phyloP scores from a whole-genome alignment of 2,888 invertebrate species.

The Allacma fusca region DNA sequence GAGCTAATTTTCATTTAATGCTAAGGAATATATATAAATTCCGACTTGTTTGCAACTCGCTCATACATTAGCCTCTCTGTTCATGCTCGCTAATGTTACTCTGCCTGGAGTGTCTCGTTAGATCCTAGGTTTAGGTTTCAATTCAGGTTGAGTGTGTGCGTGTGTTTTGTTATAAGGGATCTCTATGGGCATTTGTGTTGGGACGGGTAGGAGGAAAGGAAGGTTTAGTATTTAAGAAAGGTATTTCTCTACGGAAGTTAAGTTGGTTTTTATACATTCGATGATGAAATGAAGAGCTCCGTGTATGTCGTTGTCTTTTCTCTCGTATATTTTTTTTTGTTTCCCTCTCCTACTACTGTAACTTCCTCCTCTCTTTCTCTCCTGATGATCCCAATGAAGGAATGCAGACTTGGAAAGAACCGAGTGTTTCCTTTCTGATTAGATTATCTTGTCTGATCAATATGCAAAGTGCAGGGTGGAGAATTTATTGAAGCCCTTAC shows the following conservation, averaged over 20 bases:
- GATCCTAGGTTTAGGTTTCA: background rate
- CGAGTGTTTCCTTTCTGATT: constrained; percentile 57
- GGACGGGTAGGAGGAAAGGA: background rate
- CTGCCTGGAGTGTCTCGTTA: background rate
- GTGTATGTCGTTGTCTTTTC: constrained; percentile 1
- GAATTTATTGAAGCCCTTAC: constrained; percentile 57
- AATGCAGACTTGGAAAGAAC: constrained; percentile 31
- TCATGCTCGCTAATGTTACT: background rate
- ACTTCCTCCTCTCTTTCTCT: background rate
- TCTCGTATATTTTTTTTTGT: background rate
- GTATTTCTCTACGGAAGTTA: background rate
- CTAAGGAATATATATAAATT: background rate
- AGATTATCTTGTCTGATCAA: constrained; percentile 61
- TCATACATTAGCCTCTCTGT: background rate
- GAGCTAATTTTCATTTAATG: constrained; percentile 33
- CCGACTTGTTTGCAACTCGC: no score
- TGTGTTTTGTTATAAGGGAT: background rate
- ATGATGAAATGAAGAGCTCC: constrained; percentile 47
- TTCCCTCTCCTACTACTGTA: background rate
- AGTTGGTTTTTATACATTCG: constrained; percentile 45
- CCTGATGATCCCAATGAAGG: constrained; percentile 25
- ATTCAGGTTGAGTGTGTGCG: constrained; percentile 14
- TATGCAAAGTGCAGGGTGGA: constrained; percentile 60
- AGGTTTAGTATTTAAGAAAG: background rate
- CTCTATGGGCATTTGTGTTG: background rate